Conservation (phyloP, 2,113 vertebrate species). For the Petrocephalus microphthalmus region DNA sequence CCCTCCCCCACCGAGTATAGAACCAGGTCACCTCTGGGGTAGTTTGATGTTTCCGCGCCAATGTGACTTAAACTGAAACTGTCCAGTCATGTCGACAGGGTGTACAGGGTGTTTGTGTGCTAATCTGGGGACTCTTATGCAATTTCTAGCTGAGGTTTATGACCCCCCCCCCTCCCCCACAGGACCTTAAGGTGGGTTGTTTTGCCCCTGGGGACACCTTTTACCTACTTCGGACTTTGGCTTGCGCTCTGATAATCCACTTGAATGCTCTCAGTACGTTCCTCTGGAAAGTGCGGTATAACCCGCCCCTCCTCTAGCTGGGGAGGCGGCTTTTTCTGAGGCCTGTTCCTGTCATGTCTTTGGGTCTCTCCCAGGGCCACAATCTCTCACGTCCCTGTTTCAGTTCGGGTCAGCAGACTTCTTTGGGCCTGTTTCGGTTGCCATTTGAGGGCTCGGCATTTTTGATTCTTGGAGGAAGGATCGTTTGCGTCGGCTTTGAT, state of each 20-base stretch:
- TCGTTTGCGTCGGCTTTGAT: not conserved
- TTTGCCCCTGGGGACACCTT: not conserved
- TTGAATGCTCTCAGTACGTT: not conserved
- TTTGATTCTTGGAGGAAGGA: not conserved
- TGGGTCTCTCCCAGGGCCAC: not conserved
- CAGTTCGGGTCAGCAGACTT: not conserved
- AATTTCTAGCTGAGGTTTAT: not conserved
- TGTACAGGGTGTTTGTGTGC: not conserved
- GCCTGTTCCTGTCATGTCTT: not conserved
- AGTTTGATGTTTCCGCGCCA: not conserved
- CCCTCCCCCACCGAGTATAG: not conserved
- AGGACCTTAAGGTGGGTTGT: not conserved
- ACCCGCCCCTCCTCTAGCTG: not conserved
- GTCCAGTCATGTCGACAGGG: not conserved
- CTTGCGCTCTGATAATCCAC: not conserved
- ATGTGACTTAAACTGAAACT: not conserved
- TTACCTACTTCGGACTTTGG: constrained; percentile 18
- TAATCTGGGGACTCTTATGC: not conserved
- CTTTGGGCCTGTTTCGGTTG: not conserved
- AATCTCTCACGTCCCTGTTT: not conserved
- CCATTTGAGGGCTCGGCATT: not conserved
- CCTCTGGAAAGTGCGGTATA: not conserved
- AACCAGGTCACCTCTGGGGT: not conserved
- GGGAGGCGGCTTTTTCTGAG: not conserved
- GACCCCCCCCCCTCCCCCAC: not conserved